Base-by-base conservation (phyloP, 2,113 vertebrate genomes). In the Emberiza fucata region DNA sequence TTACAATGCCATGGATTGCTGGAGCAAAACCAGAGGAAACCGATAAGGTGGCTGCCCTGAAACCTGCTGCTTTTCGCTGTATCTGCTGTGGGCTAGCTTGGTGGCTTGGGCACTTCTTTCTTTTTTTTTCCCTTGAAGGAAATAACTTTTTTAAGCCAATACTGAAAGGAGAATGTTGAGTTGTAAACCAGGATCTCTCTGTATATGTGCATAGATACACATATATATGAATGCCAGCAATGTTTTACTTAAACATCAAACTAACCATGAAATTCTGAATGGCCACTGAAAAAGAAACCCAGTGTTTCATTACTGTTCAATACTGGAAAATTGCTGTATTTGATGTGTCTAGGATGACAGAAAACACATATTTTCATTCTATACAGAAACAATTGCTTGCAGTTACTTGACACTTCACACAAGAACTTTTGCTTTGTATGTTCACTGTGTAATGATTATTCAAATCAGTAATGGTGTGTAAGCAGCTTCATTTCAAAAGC, bases 1-100 rank as follows among this genome's bases (percentile, higher is more conserved):
- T 82, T 92, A 27, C 61, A 51, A 71, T 96, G 81, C 18, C 97
- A 28, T 19, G 69, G 96, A 97, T 94, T 94, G 60, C 86, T 89
- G 97, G 94, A 98, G 90, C 94, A 92, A 97, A 97, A 95, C 72
- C 95, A 85, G 96, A 95, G 90, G 96, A 98, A 81, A 90, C 77
- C 0, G 14, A 98, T 95, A 97, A 98, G 98, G 98, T 98, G 97
- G 97, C 95, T 97, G 97, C 97, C 96, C 96, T 92, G 94, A 97
- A 92, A 95, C 93, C 93, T 97, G 77, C 94, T 93, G 91, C 73
- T 59, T 90, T 90, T 86, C 1, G 23, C 89, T 90, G 28, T 56
- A 88, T 79, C 94, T 97, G 90, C 85, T 92, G 12, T 73, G 72
- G 94, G 76, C 91, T 94, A 81, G 87, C 95, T 93, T 86, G 86